Evolutionary conservation across 2,113 vertebrate species (phyloP), one percentile per base, ranked within the genome.

Genomic region (Gopherus flavomarginatus): DNA sequence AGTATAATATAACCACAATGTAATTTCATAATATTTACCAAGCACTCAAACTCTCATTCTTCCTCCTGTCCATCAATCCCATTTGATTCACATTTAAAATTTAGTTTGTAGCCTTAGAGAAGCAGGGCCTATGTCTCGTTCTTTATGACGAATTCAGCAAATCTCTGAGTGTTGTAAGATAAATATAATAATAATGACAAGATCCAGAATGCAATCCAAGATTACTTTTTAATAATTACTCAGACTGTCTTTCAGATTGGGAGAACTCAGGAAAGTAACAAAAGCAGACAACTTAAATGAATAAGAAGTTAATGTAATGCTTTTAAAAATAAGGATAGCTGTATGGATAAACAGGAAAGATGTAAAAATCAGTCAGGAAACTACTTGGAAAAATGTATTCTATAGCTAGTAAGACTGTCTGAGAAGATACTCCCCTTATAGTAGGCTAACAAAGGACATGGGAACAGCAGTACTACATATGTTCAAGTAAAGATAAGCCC

Each of bases 21-120:
- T 94, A 93, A 95, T 95, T 93, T 95, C 72, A 85, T 92, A 54
- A 85, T 90, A 92, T 92, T 92, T 96, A 69, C 42, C 21, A 89
- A 90, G 62, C 53, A 86, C 49, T 8, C 26, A 83, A 90, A 93
- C 12, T 38, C 27, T 90, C 72, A 62, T 53, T 42, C 83, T 56
- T 44, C 14, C 29, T 62, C 29, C 59, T 62, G 29, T 62, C 29
- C 59, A 31, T 31, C 59, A 62, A 16, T 95, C 86, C 87, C 77
- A 38, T 83, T 82, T 89, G 11, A 26, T 86, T 31, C 0, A 0
- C 80, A 90, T 82, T 81, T 85, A 47, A 35, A 95, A 95, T 93
- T 54, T 14, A 85, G 26, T 50, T 86, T 29, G 49, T 89, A 0
- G 11, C 81, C 44, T 92, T 89, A 88, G 82, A 87, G 78, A 96